Evolutionary conservation across 2,888 invertebrate genomes (phyloP), one percentile per base, ranked within the genome.

Genomic region (Polyommatus iphigenia): DNA sequence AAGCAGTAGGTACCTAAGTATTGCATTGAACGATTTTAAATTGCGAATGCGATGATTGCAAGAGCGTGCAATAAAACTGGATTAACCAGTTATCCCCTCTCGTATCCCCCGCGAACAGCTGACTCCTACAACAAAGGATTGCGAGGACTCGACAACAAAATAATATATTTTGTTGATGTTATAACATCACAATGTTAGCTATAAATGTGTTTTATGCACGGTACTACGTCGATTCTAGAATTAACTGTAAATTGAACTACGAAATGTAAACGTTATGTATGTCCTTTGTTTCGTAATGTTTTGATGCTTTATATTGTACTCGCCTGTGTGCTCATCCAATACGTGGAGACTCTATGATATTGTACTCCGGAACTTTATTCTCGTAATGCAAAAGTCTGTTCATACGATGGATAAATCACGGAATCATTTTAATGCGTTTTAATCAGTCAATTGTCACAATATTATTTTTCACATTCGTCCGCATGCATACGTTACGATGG

Each of bases 311-410:
- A 89, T 81, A 82, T 32, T 32, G 32, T 89, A 93, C 94, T 94
- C 92, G 92, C 93, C 93, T 93, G 92, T 91, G 86, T 92, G 89
- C 87, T 90, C 93, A 94, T 94, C 94, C 93, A 94, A 94, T 92
- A 88, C 87, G 86, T 88, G 89, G 88, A 86, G 89, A 88, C 85
- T 86, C 90, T 90, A 86, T 88, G 83, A 85, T 86, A 88, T 86
- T 87, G 88, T 90, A 88, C 89, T 90, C 86, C 87, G 84, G 81
- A 90, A 88, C 85, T 85, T 87, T 82, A 86, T 87, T 88, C 87
- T 86, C 82, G 88, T 81, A 82, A 85, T 82, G 81, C 80, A 85
- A 85, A 79, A 83, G 85, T 87, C 85, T 84, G 46, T 81, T 85
- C 85, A 84, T 85, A 83, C 85, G 83, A 82, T 83, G 83, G 81